Evolutionary conservation across 2,888 invertebrate species (phyloP), one percentile per base, ranked within the genome.

Genomic region (Cylindroiulus punctatus): DNA sequence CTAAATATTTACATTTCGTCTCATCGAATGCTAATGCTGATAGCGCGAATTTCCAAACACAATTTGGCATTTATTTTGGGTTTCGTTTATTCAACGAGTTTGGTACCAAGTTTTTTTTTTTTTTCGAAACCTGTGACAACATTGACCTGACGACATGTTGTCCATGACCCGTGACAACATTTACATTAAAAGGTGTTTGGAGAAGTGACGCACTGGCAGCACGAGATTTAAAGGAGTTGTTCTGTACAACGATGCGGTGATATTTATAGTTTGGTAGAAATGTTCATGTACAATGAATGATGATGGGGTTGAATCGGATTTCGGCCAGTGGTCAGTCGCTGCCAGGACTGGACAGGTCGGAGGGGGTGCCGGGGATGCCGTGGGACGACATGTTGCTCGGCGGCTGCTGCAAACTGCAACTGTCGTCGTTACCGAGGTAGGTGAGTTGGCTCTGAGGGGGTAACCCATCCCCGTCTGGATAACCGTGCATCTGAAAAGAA

Each of bases 381-480:
- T 87, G 87, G 44, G 87, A 87, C 32, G 87, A 87, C 22, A 87
- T 57, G 85, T 87, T 85, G 83, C 87, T 87, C 81, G 87, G 87
- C 52, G 87, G 87, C 65, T 87, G 87, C 65, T 87, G 92, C 88
- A 93, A 90, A 52, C 84, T 84, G 76, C 76, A 76, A 88, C 92
- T 92, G 90, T 93, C 93, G 92, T 97, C 97, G 91, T 96, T 96
- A 91, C 97, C 97, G 89, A 97, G 94, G 93, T 96, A 97, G 87
- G 97, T 97, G 88, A 97, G 87, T 76, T 87, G 87, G 40, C 85
- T 40, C 52, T 83, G 85, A 44, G 84, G 82, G 44, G 42, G 26
- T n/a, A 87, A 57, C 10, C 84, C 87, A 26, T 85, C 85, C 22
- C 87, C 81, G 81, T 88, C 88, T 19, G 86, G 87, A 86, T 87